Conservation (phyloP, 2,113 vertebrate species). For the Xiphophorus couchianus region DNA sequence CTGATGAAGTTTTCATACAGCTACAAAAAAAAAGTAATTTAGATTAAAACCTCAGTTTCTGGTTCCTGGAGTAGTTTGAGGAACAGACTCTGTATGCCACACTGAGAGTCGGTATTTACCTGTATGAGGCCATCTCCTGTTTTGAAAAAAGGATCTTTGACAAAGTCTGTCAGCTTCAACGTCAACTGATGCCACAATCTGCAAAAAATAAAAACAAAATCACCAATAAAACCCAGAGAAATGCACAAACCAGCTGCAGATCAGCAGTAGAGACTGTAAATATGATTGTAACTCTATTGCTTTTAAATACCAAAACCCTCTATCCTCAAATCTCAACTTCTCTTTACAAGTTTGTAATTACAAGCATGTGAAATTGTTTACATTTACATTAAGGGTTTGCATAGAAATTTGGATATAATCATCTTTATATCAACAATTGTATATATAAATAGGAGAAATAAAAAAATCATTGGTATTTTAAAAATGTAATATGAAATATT, state of each 20-base stretch:
- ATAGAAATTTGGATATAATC: not conserved
- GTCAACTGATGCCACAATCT: conserved; percentile 99
- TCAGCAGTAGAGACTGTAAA: not conserved
- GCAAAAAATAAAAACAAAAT: not conserved
- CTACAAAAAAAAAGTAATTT: conserved; percentile 68
- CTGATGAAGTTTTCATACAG: conserved; percentile 97
- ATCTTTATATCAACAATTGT: too few species aligned
- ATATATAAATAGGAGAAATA: too few species aligned
- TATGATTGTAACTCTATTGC: not conserved
- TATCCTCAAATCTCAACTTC: not conserved
- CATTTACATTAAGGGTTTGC: not conserved
- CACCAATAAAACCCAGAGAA: not conserved
- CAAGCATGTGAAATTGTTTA: not conserved
- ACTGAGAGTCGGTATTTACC: conserved; percentile 71
- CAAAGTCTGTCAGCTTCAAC: conserved; percentile 90
- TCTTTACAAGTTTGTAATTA: not conserved
- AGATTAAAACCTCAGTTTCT: not conserved
- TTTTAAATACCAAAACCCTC: not conserved
- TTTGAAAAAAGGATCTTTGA: conserved; percentile 93
- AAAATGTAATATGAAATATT: too few species aligned
- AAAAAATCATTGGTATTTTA: too few species aligned
- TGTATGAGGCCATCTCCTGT: conserved; percentile 95
- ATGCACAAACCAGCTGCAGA: not conserved
- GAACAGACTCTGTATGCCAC: too few species aligned
- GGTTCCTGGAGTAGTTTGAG: not conserved